Base-by-base conservation (phyloP, 2,113 vertebrate species). In the Chaetops frenatus region DNA sequence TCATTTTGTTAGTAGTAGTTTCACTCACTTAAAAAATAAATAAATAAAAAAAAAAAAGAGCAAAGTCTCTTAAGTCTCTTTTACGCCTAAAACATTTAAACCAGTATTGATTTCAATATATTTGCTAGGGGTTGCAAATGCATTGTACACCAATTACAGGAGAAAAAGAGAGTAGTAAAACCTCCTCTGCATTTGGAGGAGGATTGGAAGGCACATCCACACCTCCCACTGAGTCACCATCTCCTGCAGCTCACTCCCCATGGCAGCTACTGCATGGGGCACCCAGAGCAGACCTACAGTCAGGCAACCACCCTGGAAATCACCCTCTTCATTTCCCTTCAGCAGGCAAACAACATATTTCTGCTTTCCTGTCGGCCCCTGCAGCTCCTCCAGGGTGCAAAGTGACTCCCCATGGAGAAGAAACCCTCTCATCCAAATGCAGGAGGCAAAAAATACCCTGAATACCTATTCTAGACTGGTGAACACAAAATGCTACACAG, bases 241-340 rank as follows among this genome's bases (percentile, higher is more conserved):
- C 17, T 48, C 31, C 36, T 33, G 40, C 19, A 76, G 33, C 14
- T 71, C 62, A 15, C 12, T 72, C 28, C 8, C 31, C 1, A 1
- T 5, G 4, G 40, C 25, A 87, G 29, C 17, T 18, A 12, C 45
- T 69, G 54, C 42, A 13, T 54, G 33, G 25, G 40, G 48, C 42
- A 62, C n/a, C 48, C 44, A 42, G 29, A 65, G 18, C 36, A 77
- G 24, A 35, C 23, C n/a, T 51, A 36, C 31, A 77, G 40, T 36
- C 4, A 1, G 45, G 14, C 0, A 3, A 38, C 7, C 35, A 36
- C 15, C 19, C 42, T 20, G 12, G 10, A 45, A 51, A 23, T 42
- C 42, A 53, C 7, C 12, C 22, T 58, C 38, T 40, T 47, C 54
- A 23, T 24, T 65, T 36, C 22, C 15, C 48, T 70, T 79, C 56